Evolutionary conservation across 1,140 invertebrate genomes (phyloP), one percentile per base, ranked within the genome.

Genomic region (Meloidogyne floridensis): DNA sequence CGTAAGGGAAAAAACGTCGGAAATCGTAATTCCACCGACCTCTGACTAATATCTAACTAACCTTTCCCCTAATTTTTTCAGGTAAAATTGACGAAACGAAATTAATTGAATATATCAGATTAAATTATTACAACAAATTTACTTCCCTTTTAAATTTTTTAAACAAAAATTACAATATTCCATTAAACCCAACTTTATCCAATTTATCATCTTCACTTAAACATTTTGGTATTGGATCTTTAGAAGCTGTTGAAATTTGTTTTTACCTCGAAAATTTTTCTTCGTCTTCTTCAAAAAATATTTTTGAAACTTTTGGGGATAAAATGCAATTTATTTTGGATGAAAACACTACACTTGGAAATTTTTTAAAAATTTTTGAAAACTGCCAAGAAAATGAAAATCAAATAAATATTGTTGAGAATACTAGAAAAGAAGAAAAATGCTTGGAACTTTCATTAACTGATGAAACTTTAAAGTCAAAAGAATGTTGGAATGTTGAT

Each of bases 151-250:
- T 65, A 47, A 9, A 79, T 65, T 79, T 79, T 71, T n/a, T 79
- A 43, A 69, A 47, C 11, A 53, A 79, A 42, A 69, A 43, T 72
- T 79, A 65, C 13, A 72, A 15, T 0, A 79, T 79, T 43, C 32
- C 69, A 4, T 1, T 15, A 2, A 51, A 8, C 32, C 42, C 43
- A 13, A 20, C 9, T 11, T 5, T 8, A 18, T n/a, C 2, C 10
- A 32, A 42, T 53, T 71, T 20, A 72, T 72, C 77, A 65, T n/a
- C 15, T 56, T 77, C 75, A 32, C 32, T 81, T n/a, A 47, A 43
- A 11, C 6, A 54, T 42, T 78, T 81, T 65, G 80, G 80, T 43
- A 70, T 81, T 71, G 75, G 80, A 20, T 81, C 80, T 11, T 54
- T 81, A 43, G 54, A 81, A 70, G 74, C 74, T 43, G 80, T 73